These are phyloP conservation scores for Ascidia mentula DNA, from an alignment of 23 tunicate genomes.

Conservation along the genomic window DNA sequence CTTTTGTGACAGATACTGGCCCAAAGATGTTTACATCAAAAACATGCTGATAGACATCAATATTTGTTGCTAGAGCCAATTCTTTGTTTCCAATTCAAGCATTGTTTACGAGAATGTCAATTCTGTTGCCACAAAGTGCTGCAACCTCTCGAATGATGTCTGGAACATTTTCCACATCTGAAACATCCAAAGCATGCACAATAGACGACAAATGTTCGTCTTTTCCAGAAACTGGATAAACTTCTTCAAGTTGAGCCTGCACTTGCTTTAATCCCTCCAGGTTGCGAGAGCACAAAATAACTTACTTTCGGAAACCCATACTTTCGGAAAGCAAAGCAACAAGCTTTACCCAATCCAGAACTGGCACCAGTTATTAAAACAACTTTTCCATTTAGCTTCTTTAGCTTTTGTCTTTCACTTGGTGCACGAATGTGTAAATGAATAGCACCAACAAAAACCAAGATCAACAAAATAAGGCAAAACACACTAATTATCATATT, in stretches of 20 bases:
- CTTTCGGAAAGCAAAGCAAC: constrained; percentile 31
- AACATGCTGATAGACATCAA: constrained; percentile 42
- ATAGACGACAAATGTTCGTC: background rate
- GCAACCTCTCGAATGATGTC: constrained; percentile 5
- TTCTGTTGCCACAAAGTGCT: constrained; percentile 15
- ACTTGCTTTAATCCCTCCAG: constrained; percentile 30
- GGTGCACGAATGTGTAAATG: background rate
- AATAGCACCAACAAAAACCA: background rate
- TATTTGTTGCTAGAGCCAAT: constrained; percentile 17
- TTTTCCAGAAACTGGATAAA: background rate
- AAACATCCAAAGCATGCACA: constrained; percentile 39
- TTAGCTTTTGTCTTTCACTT: background rate
- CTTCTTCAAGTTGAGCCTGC: constrained; percentile 29
- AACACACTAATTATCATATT: no score
- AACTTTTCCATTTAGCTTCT: constrained; percentile 26
- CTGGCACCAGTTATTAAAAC: constrained; percentile 80
- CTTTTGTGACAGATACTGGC: constrained; percentile 49
- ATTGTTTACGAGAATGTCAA: constrained; percentile 59
- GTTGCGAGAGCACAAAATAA: constrained; percentile 58
- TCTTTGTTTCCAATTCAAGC: constrained; percentile 67
- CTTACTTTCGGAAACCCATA: constrained; percentile 26
- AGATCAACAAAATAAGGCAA: no score
- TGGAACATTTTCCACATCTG: constrained; percentile 17
- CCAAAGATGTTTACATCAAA: constrained; percentile 68
- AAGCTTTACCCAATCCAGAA: constrained; percentile 64